Conservation (phyloP, 2,113 vertebrate species). For the Seriola rivoliana region DNA sequence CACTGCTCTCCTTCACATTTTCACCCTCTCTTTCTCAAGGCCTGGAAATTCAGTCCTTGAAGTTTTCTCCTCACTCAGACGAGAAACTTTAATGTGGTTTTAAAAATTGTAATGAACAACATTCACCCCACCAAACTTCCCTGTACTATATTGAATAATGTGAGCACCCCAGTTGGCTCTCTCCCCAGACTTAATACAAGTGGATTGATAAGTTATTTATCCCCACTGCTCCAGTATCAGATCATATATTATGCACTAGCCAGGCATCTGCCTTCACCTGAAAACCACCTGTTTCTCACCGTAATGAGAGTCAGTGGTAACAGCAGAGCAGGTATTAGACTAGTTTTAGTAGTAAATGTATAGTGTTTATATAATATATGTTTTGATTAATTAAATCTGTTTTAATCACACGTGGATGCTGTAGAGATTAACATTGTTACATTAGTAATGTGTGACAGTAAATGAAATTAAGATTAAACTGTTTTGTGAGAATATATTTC, state of each 20-base stretch:
- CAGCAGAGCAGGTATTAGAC: background rate
- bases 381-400: background rate
- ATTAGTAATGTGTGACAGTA: background rate
- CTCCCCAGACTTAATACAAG: constrained; percentile 25
- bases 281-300: constrained; percentile 77
- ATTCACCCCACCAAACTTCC: background rate
- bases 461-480: background rate
- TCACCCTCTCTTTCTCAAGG: constrained; percentile 20
- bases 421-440: background rate
- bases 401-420: background rate
- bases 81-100: constrained; percentile 16
- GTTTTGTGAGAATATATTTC: background rate
- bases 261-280: constrained; percentile 62
- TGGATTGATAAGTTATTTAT: constrained; percentile 73
- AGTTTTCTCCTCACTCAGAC: background rate
- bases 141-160: constrained; percentile 14
- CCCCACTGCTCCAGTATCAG: constrained; percentile 75
- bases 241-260: constrained; percentile 77
- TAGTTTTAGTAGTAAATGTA: background rate
- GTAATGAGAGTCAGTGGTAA: constrained; percentile 5
- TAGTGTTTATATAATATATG: background rate
- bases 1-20: constrained; percentile 1
- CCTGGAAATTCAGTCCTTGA: constrained; percentile 12
- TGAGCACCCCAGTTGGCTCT: constrained; percentile 11
- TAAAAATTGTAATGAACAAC: constrained; percentile 1